phyloP scores from a whole-genome alignment of 2,797 vertebrate species.

The Sardinella longiceps region DNA sequence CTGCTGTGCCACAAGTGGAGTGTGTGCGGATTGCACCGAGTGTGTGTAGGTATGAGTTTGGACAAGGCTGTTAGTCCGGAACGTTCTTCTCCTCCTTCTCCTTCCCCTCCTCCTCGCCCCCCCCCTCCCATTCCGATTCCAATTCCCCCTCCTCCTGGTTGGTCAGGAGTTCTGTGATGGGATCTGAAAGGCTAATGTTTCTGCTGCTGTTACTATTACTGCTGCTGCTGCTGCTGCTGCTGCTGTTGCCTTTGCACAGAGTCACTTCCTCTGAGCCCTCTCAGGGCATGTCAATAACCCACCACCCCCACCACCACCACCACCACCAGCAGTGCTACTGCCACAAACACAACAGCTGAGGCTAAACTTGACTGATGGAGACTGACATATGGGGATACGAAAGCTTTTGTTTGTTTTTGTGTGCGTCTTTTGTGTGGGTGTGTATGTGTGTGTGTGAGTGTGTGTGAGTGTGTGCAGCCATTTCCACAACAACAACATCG shows the following conservation, averaged over 20 bases:
- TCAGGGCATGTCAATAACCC: neutral
- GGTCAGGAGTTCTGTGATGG: neutral
- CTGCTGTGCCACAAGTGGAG: neutral
- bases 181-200: neutral
- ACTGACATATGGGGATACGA: neutral
- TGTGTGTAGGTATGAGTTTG: neutral
- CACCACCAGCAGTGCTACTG: too few species aligned
- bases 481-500: neutral
- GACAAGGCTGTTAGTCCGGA: neutral
- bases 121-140: too few species aligned
- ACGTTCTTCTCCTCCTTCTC: neutral
- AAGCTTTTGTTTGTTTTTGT: neutral
- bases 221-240: slow-evolving; percentile 1
- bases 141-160: too few species aligned
- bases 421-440: slow-evolving; percentile 13
- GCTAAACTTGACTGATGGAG: slow-evolving; percentile 27
- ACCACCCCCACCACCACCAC: neutral
- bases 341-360: slow-evolving; percentile 42
- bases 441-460: neutral
- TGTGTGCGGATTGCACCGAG: neutral
- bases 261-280: neutral
- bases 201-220: neutral
- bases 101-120: too few species aligned
- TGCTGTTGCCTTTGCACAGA: neutral
- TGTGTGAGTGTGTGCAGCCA: neutral